phyloP scores from a whole-genome alignment of 2,888 invertebrate genomes.

The Aromia moschata region DNA sequence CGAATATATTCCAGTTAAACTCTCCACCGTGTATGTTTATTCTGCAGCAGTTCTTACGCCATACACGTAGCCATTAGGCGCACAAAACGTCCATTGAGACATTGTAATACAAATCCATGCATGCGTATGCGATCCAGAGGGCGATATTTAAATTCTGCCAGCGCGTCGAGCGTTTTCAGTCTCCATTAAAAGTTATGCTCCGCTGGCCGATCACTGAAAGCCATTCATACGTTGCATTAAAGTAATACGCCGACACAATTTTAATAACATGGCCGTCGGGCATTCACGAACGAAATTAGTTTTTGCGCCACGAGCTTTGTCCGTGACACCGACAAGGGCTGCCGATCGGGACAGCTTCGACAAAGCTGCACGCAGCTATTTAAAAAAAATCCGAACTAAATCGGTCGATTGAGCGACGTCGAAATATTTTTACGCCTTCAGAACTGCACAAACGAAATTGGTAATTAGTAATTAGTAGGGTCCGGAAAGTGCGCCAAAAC shows the following conservation, averaged over 20 bases:
- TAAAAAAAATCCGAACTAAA: neutral
- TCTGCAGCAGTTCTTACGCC: too few relatives aligned
- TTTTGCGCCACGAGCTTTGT: neutral
- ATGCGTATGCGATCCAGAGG: slow-evolving; percentile 5
- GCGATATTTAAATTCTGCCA: slow-evolving; percentile 9
- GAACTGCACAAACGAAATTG: neutral
- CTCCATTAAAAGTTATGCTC: slow-evolving; percentile 14
- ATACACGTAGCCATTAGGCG: neutral
- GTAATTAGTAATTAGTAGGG: neutral
- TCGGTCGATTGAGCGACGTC: neutral
- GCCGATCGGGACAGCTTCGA: neutral
- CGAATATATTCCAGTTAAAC: too few relatives aligned
- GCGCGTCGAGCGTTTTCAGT: slow-evolving; percentile 3
- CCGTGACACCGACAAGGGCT: neutral
- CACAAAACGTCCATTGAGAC: neutral
- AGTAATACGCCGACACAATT: slow-evolving; percentile 17
- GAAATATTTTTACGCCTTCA: neutral
- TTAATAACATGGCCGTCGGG: neutral
- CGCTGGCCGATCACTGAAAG: slow-evolving; percentile 13
- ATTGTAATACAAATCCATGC: neutral
- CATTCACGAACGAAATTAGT: slow-evolving; percentile 8
- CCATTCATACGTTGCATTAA: slow-evolving; percentile 8
- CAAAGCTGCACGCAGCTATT: neutral
- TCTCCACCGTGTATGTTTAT: too few relatives aligned
- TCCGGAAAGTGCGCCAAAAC: too few relatives aligned